Percentiles rank a stretch among this genome's conserved stretches.
phyloP scores from a whole-genome alignment of 2,797 vertebrate species.

The Hydrophis major region DNA sequence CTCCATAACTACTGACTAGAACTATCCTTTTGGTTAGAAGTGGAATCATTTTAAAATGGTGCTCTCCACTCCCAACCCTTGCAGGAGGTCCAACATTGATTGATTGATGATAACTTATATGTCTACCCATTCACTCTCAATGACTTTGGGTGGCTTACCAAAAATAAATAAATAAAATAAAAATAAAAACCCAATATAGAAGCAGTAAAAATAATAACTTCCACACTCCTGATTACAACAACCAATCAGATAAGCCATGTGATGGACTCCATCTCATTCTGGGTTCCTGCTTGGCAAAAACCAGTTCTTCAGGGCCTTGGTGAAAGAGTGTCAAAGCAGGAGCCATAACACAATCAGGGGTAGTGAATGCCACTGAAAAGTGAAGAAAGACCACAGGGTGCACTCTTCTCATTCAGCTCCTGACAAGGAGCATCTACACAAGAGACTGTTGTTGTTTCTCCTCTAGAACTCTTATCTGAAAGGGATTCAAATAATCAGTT shows the following conservation, averaged over 20 bases:
- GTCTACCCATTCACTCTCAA: not conserved
- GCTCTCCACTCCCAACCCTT: not conserved
- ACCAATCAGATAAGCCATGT: not conserved
- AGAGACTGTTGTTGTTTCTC: not conserved
- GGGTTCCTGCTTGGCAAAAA: not conserved
- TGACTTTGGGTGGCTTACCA: not conserved
- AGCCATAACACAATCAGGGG: not conserved
- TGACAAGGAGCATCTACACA: not conserved
- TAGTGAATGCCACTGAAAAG: not conserved
- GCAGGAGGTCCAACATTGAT: not conserved
- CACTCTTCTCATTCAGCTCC: not conserved
- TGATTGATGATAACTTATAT: not conserved
- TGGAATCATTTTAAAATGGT: not conserved
- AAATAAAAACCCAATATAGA: not conserved
- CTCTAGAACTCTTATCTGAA: not conserved
- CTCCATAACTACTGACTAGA: not conserved
- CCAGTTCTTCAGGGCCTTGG: not conserved
- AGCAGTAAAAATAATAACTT: not conserved
- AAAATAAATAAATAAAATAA: no score
- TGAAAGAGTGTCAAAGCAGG: not conserved
- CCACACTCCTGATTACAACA: not conserved
- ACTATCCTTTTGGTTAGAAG: not conserved
- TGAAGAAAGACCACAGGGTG: not conserved
- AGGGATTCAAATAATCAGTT: not conserved
- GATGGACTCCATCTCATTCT: not conserved